Evolutionary conservation across 1,140 invertebrate genomes (phyloP).

Genomic region (Drosophila teissieri): DNA sequence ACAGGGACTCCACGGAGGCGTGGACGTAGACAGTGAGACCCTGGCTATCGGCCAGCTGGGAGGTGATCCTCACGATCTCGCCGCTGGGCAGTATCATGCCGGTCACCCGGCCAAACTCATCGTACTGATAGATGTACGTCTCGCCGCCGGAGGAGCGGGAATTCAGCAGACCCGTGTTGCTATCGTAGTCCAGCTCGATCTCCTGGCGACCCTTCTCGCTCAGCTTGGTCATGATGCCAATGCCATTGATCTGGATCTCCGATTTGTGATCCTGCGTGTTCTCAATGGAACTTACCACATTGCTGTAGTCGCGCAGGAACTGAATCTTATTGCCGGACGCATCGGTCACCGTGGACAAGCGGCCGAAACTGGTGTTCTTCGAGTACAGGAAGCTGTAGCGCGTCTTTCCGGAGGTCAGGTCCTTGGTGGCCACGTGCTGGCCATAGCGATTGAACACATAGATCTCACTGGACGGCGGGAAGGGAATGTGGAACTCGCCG

Average conservation of each 20-base stretch:
- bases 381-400: slow-evolving; percentile 98
- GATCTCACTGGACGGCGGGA: slow-evolving; percentile 95
- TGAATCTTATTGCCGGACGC: slow-evolving; percentile 96
- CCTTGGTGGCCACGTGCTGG: slow-evolving; percentile 96
- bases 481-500: slow-evolving; percentile 96
- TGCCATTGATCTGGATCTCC: slow-evolving; percentile 93
- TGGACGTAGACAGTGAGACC: slow-evolving; percentile 90
- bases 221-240: slow-evolving; percentile 93
- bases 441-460: slow-evolving; percentile 98
- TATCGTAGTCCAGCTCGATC: slow-evolving; percentile 94
- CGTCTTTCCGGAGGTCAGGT: slow-evolving; percentile 95
- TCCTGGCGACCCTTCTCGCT: slow-evolving; percentile 92
- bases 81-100: slow-evolving; percentile 95
- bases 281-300: slow-evolving; percentile 95
- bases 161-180: slow-evolving; percentile 91
- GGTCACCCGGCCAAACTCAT: slow-evolving; percentile 92
- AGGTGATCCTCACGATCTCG: slow-evolving; percentile 92
- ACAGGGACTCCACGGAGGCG: slow-evolving; percentile 79
- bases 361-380: slow-evolving; percentile 98
- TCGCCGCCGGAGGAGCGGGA: slow-evolving; percentile 93
- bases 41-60: slow-evolving; percentile 90
- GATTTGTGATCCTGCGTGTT: slow-evolving; percentile 97
- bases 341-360: slow-evolving; percentile 96
- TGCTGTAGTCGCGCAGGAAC: slow-evolving; percentile 95
- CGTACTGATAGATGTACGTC: slow-evolving; percentile 95